Conservation (phyloP, 2,113 vertebrate species). For the Gymnobelideus leadbeateri region DNA sequence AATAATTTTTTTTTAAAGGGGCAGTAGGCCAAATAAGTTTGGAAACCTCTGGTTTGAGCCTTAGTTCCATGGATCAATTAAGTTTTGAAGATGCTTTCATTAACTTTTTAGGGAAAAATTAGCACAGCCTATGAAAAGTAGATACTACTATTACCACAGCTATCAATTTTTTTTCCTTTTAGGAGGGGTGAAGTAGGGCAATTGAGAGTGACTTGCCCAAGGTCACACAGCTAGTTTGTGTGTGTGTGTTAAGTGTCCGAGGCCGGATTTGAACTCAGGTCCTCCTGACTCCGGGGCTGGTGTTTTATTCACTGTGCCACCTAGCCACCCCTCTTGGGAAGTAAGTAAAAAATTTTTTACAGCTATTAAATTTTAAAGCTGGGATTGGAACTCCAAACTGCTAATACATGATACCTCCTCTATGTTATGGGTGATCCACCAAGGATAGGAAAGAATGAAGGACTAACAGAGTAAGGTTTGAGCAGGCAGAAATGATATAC, state of each 20-base stretch:
- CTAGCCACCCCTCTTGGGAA: too few relatives aligned
- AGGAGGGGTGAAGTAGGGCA: too few relatives aligned
- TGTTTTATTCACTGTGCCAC: too few relatives aligned
- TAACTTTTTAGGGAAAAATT: background rate
- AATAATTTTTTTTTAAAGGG: too few relatives aligned
- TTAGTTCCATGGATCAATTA: background rate
- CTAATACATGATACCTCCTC: background rate
- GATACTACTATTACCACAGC: background rate
- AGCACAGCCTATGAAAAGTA: background rate
- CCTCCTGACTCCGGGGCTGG: too few relatives aligned
- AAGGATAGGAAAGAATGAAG: background rate
- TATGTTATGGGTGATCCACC: background rate
- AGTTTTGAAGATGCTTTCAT: background rate
- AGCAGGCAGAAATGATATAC: background rate
- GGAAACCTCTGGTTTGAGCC: background rate
- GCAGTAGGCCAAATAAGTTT: too few relatives aligned
- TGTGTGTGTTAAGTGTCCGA: too few relatives aligned
- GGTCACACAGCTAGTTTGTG: too few relatives aligned
- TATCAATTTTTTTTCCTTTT: background rate
- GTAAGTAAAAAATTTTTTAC: too few relatives aligned
- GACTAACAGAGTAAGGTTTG: background rate
- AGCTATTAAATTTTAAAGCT: background rate
- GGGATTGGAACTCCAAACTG: background rate
- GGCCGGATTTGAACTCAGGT: too few relatives aligned
- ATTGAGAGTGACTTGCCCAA: too few relatives aligned